A percentile compares a stretch with the other conserved stretches of the same genome.
Evolutionary conservation across 2,113 vertebrate genomes (phyloP).

Genomic region (Menura novaehollandiae): DNA sequence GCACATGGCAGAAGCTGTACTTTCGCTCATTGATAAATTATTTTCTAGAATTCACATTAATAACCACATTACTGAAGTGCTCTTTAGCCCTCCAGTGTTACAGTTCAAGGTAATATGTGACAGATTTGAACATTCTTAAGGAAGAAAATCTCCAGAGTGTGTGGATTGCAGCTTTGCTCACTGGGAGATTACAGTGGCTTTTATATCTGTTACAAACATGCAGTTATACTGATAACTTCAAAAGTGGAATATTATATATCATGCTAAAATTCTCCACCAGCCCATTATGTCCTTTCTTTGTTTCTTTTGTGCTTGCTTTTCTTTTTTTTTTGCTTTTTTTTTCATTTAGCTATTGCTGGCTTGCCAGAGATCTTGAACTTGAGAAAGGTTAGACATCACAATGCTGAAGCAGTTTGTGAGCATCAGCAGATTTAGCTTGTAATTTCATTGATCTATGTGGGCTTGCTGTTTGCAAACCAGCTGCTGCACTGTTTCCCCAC

Average conservation of each 20-base stretch:
- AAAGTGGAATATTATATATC: constrained; percentile 35
- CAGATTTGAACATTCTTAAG: constrained; percentile 56
- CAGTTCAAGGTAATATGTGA: constrained; percentile 60
- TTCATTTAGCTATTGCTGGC: constrained; percentile 66
- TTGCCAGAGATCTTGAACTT: constrained; percentile 84
- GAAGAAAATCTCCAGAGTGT: constrained; percentile 43
- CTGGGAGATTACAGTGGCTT: constrained; percentile 49
- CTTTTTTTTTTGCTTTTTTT: background rate
- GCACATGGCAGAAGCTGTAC: constrained; percentile 1
- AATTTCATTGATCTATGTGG: constrained; percentile 87
- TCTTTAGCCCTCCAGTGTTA: constrained; percentile 43
- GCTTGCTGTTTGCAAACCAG: constrained; percentile 86
- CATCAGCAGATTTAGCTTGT: constrained; percentile 88
- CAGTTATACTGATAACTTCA: constrained; percentile 48
- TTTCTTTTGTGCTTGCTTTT: background rate
- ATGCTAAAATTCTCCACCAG: constrained; percentile 50
- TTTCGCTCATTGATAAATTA: constrained; percentile 49
- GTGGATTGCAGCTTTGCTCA: constrained; percentile 1
- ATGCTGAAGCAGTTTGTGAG: constrained; percentile 80
- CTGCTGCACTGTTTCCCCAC: constrained; percentile 83
- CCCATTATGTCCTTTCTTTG: constrained; percentile 27
- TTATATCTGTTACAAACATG: constrained; percentile 50
- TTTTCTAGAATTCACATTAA: constrained; percentile 62
- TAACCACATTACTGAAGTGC: constrained; percentile 44
- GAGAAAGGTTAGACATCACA: constrained; percentile 82